Base-by-base conservation (phyloP, 2,888 invertebrate species). In the Acanthosepion lycidas region DNA sequence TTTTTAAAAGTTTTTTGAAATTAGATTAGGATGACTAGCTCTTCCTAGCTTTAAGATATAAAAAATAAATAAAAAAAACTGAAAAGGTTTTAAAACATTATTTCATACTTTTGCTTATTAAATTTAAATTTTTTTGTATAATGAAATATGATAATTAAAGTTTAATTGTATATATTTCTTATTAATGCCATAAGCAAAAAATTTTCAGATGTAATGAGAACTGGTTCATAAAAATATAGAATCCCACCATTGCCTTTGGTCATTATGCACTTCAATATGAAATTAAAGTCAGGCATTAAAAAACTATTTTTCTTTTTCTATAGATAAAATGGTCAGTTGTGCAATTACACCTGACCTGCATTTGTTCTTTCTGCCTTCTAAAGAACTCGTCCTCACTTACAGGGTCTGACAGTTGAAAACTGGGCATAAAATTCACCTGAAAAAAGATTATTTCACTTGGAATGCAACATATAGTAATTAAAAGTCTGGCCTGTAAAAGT, bases 361-460 rank as follows among this genome's bases (percentile, higher is more conserved):
- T 78, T 18, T 78, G 78, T 78, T 78, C 78, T 78, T 78, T 78
- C 78, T 78, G 78, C 78, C 78, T 78, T 78, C 78, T 78, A 78
- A 78, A 78, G 78, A 78, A 78, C 78, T 78, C 78, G n/a, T 78
- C 78, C 78, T 78, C 78, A 33, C n/a, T 78, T 78, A 78, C 78
- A 78, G 78, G 78, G 18, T 78, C 78, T 78, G 78, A 78, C n/a
- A 33, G 78, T 78, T 78, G 78, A 78, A 33, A 78, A 78, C 78
- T 78, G 20, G 78, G n/a, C 78, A 78, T 78, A 78, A 78, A 78
- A 78, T 78, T 78, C 78, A 78, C 78, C 78, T 78, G 78, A 78
- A 78, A 78, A 55, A 78, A 78, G 78, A 78, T 78, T 78, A 78
- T n/a, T 78, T 78, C n/a, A 78, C 78, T 78, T 78, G 78, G 78